A percentile compares a stretch with the other conserved stretches of the same genome.
Conservation (phyloP, 2,113 vertebrate species). For the Scalopus aquaticus region DNA sequence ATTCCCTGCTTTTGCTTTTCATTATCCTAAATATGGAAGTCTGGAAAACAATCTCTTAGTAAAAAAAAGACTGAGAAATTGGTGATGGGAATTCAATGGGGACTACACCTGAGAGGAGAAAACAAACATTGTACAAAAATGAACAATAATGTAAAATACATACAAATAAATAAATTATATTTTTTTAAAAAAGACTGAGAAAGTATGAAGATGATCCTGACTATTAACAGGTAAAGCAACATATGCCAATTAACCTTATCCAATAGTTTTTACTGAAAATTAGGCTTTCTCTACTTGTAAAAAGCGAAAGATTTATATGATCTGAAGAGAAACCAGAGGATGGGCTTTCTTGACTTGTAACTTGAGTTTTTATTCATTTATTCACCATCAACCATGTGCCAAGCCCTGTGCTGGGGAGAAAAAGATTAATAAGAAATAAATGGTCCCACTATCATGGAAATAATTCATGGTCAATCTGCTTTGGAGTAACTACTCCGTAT, state of each 20-base stretch:
- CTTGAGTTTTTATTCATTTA: background rate
- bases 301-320: too few relatives aligned
- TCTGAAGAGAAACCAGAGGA: too few relatives aligned
- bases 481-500: background rate
- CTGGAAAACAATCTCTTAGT: background rate
- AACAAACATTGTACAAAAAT: too few relatives aligned
- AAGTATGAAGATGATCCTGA: background rate
- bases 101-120: too few relatives aligned
- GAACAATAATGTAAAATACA: too few relatives aligned
- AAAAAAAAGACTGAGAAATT: too few relatives aligned
- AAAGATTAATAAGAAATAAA: slow-evolving; percentile 4
- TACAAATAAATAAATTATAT: too few relatives aligned
- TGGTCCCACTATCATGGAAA: background rate
- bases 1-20: background rate
- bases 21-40: background rate
- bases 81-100: too few relatives aligned
- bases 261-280: background rate
- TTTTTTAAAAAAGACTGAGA: too few relatives aligned
- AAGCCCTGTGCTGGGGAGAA: background rate
- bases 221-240: background rate
- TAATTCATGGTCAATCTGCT: background rate
- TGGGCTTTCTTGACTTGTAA: background rate
- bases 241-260: background rate
- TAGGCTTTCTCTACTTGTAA: background rate
- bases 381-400: background rate